Evolutionary conservation across 2,113 vertebrate species (phyloP).

Genomic region (Rhynchomys soricoides): DNA sequence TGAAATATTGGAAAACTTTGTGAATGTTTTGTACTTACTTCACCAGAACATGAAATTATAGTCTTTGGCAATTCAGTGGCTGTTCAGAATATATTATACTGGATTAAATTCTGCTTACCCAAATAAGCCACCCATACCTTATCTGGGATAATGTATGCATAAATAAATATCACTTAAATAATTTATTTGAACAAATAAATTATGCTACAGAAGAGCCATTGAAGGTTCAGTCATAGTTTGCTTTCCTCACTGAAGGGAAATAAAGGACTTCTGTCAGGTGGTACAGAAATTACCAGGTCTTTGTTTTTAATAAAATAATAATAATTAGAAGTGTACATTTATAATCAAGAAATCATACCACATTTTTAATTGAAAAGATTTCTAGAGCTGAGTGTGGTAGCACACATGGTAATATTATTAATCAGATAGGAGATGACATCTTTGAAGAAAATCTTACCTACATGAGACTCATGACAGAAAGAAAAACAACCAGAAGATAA

Average conservation of each 20-base stretch:
- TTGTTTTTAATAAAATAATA: neutral
- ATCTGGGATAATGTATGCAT: neutral
- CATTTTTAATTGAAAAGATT: neutral
- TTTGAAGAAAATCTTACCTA: neutral
- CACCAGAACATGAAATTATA: neutral
- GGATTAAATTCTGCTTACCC: neutral
- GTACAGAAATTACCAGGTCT: neutral
- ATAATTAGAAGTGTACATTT: neutral
- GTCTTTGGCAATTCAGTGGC: neutral
- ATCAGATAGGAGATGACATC: neutral
- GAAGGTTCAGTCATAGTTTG: neutral
- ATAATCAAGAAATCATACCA: neutral
- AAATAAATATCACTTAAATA: neutral
- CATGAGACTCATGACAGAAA: neutral
- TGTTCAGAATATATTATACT: neutral
- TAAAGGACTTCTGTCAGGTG: neutral
- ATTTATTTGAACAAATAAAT: conserved; percentile 1
- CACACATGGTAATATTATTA: neutral
- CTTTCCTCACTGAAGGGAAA: neutral
- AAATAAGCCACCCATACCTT: neutral
- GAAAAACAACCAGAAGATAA: neutral
- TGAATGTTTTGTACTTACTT: neutral
- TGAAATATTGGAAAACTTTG: neutral
- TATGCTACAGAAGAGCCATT: neutral
- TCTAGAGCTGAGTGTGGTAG: neutral